Evolutionary conservation across 2,113 vertebrate species (phyloP).

Genomic region (Perca fluviatilis): DNA sequence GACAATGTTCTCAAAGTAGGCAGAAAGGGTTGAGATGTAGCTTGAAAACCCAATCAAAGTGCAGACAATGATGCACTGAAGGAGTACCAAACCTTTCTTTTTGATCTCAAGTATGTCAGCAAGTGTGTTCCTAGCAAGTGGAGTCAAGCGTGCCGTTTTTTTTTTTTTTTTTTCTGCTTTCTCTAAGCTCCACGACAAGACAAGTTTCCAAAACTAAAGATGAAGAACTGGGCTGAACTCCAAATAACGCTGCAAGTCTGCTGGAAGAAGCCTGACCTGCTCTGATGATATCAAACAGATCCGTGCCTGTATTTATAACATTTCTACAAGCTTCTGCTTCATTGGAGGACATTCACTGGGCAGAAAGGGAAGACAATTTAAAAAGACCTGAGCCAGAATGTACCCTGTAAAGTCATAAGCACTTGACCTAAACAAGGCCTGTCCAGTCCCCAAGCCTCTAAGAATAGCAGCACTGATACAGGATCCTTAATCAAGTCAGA

Average conservation of each 20-base stretch:
- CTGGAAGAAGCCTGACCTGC: slow-evolving; percentile 50
- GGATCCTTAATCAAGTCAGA: slow-evolving; percentile 42
- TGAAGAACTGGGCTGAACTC: slow-evolving; percentile 71
- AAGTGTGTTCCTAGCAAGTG: slow-evolving; percentile 41
- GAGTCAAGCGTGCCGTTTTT: slow-evolving; percentile 46
- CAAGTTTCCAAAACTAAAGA: slow-evolving; percentile 70
- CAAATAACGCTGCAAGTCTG: slow-evolving; percentile 56
- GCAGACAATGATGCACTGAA: not conserved
- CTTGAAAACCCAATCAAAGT: not conserved
- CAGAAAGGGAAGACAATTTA: slow-evolving; percentile 21
- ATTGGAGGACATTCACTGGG: slow-evolving; percentile 30
- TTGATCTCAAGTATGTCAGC: slow-evolving; percentile 48
- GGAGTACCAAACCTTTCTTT: slow-evolving; percentile 8
- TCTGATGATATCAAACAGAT: slow-evolving; percentile 73
- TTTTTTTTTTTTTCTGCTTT: slow-evolving; percentile 69
- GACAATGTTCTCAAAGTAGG: slow-evolving; percentile 19
- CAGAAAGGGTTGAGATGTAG: slow-evolving; percentile 5
- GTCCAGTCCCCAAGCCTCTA: slow-evolving; percentile 25
- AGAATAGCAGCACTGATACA: slow-evolving; percentile 48
- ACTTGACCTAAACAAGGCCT: slow-evolving; percentile 21
- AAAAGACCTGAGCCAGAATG: slow-evolving; percentile 9
- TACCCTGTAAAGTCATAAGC: slow-evolving; percentile 34
- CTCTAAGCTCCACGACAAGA: slow-evolving; percentile 56
- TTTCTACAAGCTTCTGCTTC: slow-evolving; percentile 49
- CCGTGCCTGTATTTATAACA: slow-evolving; percentile 45